Base-by-base conservation (phyloP, 2,113 vertebrate genomes). In the Gallinago media region DNA sequence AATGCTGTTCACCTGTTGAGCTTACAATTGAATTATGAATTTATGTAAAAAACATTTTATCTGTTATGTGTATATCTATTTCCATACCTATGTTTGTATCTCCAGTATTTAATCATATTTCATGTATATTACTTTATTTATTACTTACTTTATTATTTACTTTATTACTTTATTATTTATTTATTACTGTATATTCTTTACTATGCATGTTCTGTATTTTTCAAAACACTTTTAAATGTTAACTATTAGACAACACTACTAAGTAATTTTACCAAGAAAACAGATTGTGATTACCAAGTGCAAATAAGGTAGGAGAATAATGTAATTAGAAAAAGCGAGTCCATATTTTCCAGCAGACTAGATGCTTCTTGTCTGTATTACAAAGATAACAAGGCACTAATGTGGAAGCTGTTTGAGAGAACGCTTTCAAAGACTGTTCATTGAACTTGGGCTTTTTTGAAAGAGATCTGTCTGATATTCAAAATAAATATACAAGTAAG, bases 311-410 rank as follows among this genome's bases (percentile, higher is more conserved):
- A 62, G 44, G 11, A 70, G 31, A 79, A 83, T 73, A 68, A 68
- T 78, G 27, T 84, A 70, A 94, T 95, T 88, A 47, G n/a, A 34
- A 94, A 83, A 89, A 93, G 15, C 0, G 0, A 87, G 61, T 66
- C n/a, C 46, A 6, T 82, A 68, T 89, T 91, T 93, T 97, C 63
- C 80, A 80, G 44, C 61, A 93, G 61, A 50, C n/a, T 84, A 56
- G 40, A 80, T 88, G 54, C 6, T 82, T 82, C 75, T 90, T 95
- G 32, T 93, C 72, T 97, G 47, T 80, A 58, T 91, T 82, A 79
- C n/a, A 70, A 82, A 92, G 55, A 93, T 91, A 96, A 91, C 65
- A 92, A 85, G 63, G n/a, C 46, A 73, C 5, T 80, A 70, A 84
- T 92, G n/a, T 85, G 47, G 29, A 87, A 61, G 17, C 56, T 82